Evolutionary conservation across 2,113 vertebrate species (phyloP), one percentile per base, ranked within the genome.

Genomic region (Melanerpes aurifrons): DNA sequence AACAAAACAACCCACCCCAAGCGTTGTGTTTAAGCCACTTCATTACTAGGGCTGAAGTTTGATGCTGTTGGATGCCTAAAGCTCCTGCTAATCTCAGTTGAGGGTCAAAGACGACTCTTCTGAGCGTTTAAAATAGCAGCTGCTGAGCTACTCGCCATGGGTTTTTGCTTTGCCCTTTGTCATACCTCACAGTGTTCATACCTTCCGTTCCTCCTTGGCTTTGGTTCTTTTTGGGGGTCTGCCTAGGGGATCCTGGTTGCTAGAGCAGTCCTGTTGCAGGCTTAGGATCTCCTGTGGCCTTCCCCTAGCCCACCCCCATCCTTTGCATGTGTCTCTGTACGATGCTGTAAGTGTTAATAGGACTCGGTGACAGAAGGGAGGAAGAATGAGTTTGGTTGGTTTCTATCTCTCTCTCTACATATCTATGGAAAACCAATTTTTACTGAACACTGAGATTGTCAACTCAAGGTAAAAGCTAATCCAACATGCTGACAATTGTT

Each of bases 211-310:
- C 73, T 95, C 48, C 48, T 81, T 54, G 17, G 1, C 2, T 47
- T 61, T 64, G 59, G 21, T 78, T 96, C 89, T 87, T 93, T n/a
- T 20, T 18, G 47, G 47, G 47, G 82, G 50, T 77, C 83, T 96
- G 72, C 68, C 35, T 95, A 94, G 86, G 86, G 82, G 94, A 93
- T 93, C 90, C 91, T 95, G 96, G 87, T 92, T 95, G 86, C 78
- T 89, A 93, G 95, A 97, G 96, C 94, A 90, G 96, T 96, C 94
- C 93, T 86, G 53, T 95, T 97, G 84, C 91, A 94, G 83, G 61
- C 96, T 96, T 96, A 96, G 78, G 89, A 26, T 86, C 92, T 97
- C 71, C 84, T 31, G 85, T 97, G 94, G 96, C 97, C 95, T 96
- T 96, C 95, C 95, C 29, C 94, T 19, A 70, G 86, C 32, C 18